A percentile compares a stretch with the other conserved stretches of the same genome.
Conservation (phyloP, 2,113 vertebrate species). For the Bos javanicus region DNA sequence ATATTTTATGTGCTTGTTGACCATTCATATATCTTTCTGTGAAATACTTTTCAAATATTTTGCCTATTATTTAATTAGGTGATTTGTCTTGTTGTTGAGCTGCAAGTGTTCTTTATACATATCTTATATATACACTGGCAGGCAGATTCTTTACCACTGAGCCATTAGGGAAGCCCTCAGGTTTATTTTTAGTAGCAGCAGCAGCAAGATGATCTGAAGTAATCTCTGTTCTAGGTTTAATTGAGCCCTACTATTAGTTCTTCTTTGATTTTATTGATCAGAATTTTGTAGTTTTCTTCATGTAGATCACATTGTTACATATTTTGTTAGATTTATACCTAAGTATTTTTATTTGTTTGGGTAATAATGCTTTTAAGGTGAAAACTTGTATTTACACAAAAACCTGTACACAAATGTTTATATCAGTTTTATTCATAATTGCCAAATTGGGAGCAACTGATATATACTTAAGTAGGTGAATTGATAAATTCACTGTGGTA, state of each 20-base stretch:
- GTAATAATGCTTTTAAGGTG: neutral
- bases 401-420: neutral
- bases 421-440: neutral
- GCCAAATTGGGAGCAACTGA: neutral
- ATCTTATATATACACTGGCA: neutral
- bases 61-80: neutral
- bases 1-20: neutral
- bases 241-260: neutral
- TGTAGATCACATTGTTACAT: neutral
- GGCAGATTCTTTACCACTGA: neutral
- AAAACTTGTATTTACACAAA: neutral
- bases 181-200: neutral
- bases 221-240: neutral
- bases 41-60: neutral
- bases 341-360: neutral
- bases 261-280: neutral
- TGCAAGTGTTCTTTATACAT: neutral
- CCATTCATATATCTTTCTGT: neutral
- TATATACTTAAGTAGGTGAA: neutral
- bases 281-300: neutral
- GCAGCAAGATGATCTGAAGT: neutral
- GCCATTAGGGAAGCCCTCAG: neutral
- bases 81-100: neutral
- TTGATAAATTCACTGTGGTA: neutral
- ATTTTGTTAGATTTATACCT: neutral